Conservation (phyloP, 2,888 invertebrate genomes). For the Alloscopus bannaensis region DNA sequence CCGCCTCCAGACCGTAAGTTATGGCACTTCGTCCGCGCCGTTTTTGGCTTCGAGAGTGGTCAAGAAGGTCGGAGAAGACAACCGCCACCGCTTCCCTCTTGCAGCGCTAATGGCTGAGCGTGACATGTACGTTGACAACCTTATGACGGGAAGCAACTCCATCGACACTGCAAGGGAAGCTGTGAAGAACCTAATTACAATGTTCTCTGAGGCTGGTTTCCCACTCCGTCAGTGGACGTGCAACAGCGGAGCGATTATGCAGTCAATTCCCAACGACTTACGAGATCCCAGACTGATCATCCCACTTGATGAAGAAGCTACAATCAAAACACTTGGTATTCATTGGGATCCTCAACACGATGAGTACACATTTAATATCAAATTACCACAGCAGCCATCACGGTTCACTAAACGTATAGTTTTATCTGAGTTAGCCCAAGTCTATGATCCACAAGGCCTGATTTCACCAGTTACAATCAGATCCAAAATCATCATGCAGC, state of each 20-base stretch:
- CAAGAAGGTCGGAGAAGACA: constrained; percentile 71
- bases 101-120: constrained; percentile 75
- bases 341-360: constrained; percentile 40
- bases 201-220: constrained; percentile 64
- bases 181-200: constrained; percentile 53
- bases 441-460: constrained; percentile 47
- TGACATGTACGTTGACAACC: constrained; percentile 74
- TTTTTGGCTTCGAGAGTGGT: constrained; percentile 73
- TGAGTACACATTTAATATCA: constrained; percentile 30
- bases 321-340: constrained; percentile 48
- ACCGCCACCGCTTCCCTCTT: constrained; percentile 30
- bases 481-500: constrained; percentile 47
- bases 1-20: constrained; percentile 73
- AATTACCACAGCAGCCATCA: constrained; percentile 11
- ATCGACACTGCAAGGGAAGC: constrained; percentile 64
- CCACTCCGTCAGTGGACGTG: constrained; percentile 72
- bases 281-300: constrained; percentile 14
- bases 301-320: not conserved
- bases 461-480: constrained; percentile 38
- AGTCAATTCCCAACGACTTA: constrained; percentile 1
- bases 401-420: constrained; percentile 22
- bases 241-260: constrained; percentile 51
- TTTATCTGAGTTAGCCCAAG: constrained; percentile 28
- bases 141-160: constrained; percentile 69
- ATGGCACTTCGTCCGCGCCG: constrained; percentile 73